These are phyloP conservation scores for Hypocryptadius cinnamomeus DNA, from an alignment of 2,113 vertebrate genomes.

Conservation along the genomic window DNA sequence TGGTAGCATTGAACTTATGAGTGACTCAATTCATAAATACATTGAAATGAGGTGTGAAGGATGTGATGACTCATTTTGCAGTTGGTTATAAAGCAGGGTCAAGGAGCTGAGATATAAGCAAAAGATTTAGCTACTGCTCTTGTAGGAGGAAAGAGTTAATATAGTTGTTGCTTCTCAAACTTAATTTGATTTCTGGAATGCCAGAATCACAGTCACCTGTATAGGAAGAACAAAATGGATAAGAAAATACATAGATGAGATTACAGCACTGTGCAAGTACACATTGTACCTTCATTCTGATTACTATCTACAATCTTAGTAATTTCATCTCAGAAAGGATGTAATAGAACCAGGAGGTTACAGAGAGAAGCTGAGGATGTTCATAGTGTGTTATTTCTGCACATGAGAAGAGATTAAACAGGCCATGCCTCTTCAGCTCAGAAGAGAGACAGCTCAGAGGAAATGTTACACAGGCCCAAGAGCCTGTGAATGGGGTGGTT, in stretches of 20 bases:
- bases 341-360: neutral
- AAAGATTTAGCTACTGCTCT: neutral
- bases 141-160: neutral
- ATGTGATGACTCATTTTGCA: neutral
- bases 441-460: neutral
- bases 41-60: neutral
- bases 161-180: neutral
- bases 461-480: fast-evolving
- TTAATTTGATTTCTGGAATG: neutral
- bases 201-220: neutral
- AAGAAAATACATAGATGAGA: neutral
- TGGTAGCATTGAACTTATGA: neutral
- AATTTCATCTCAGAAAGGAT: neutral
- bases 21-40: neutral
- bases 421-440: neutral
- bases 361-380: neutral
- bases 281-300: neutral
- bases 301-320: neutral
- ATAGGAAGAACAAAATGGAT: neutral
- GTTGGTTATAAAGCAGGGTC: neutral
- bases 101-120: neutral
- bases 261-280: neutral
- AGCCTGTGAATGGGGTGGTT: neutral
- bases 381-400: neutral
- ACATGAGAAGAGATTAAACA: neutral